Evolutionary conservation across 2,888 invertebrate species (phyloP).

Genomic region (Pammene fasciana): DNA sequence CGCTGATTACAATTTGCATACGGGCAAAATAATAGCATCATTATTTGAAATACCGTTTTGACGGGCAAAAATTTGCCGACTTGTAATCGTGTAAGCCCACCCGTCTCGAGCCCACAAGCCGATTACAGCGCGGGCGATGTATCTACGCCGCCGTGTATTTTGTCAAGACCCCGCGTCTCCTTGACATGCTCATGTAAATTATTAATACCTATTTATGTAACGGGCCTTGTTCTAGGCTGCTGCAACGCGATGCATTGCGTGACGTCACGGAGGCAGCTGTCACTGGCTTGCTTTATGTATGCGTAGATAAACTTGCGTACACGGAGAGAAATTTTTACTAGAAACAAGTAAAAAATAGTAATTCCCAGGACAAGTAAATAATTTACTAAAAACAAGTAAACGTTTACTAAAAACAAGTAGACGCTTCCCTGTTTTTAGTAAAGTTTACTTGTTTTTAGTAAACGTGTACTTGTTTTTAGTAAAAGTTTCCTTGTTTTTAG

Average conservation of each 20-base stretch:
- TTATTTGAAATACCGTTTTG: constrained; percentile 9
- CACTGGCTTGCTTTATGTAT: neutral
- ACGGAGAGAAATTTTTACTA: too few relatives aligned
- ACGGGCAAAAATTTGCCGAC: constrained; percentile 17
- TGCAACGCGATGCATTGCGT: neutral
- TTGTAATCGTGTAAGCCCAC: constrained; percentile 34
- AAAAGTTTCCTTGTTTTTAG: too few relatives aligned
- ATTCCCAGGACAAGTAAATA: too few relatives aligned
- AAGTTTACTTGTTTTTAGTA: too few relatives aligned
- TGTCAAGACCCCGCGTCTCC: constrained; percentile 53
- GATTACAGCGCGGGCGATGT: constrained; percentile 55
- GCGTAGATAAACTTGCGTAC: neutral
- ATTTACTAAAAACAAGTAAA: too few relatives aligned
- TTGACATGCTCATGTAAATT: constrained; percentile 38
- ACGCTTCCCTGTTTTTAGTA: too few relatives aligned
- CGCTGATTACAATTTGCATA: constrained; percentile 1
- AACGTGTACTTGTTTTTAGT: too few relatives aligned
- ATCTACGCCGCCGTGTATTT: constrained; percentile 49
- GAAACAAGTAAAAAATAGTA: too few relatives aligned
- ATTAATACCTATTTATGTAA: neutral
- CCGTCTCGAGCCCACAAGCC: constrained; percentile 57
- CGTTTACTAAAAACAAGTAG: too few relatives aligned
- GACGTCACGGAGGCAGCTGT: neutral
- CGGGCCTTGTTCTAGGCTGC: neutral
- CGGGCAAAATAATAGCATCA: constrained; percentile 6